These are phyloP conservation scores for Urechis unicinctus DNA, from an alignment of 2,888 invertebrate genomes.

Conservation along the genomic window DNA sequence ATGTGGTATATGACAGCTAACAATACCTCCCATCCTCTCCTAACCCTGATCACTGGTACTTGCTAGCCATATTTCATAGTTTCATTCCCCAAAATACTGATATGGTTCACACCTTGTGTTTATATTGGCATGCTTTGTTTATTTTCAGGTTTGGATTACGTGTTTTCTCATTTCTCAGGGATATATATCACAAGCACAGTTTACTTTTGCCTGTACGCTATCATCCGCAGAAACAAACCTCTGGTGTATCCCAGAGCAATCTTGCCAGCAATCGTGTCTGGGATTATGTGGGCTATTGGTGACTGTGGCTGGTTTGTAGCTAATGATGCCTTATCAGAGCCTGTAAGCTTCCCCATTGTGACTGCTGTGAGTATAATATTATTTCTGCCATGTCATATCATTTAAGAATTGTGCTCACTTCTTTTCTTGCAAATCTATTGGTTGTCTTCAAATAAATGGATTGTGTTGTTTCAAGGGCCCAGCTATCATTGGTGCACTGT, in stretches of 20 bases:
- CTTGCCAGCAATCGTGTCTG: slow-evolving; percentile 51
- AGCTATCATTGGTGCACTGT: slow-evolving; percentile 49
- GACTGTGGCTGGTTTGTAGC: slow-evolving; percentile 54
- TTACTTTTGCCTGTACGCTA: slow-evolving; percentile 49
- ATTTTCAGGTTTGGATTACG: slow-evolving; percentile 50
- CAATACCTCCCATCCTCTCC: too few species aligned
- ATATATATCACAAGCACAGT: slow-evolving; percentile 48
- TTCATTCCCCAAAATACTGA: too few species aligned
- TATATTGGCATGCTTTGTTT: slow-evolving; percentile 5
- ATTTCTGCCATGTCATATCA: neutral
- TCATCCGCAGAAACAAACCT: slow-evolving; percentile 46
- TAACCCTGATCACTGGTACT: too few species aligned
- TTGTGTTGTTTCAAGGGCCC: slow-evolving; percentile 35
- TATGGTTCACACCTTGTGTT: neutral
- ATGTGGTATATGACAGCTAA: too few species aligned
- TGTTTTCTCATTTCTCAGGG: slow-evolving; percentile 53
- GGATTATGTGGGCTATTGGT: slow-evolving; percentile 53
- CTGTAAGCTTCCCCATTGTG: slow-evolving; percentile 54
- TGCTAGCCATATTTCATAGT: too few species aligned
- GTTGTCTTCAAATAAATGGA: neutral
- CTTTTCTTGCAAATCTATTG: neutral
- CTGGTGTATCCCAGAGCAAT: slow-evolving; percentile 46
- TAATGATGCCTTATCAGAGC: slow-evolving; percentile 51
- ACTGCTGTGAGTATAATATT: slow-evolving; percentile 42
- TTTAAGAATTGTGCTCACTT: neutral